phyloP scores from a whole-genome alignment of 1,140 invertebrate genomes.

The Lordiphosa mommai region DNA sequence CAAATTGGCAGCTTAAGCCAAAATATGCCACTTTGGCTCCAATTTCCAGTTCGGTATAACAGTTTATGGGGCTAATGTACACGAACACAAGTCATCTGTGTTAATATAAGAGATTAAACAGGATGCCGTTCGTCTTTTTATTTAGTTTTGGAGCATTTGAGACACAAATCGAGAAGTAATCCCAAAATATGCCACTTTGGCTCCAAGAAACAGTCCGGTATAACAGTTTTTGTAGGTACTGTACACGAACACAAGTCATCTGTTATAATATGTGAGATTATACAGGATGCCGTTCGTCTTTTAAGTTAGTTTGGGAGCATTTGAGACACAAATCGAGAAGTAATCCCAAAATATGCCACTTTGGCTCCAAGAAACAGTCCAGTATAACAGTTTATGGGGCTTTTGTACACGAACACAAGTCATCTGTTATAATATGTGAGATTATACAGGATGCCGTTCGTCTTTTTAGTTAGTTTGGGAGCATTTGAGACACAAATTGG shows the following conservation, averaged over 20 bases:
- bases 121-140: conserved; percentile 9
- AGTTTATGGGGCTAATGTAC: neutral
- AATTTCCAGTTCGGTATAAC: neutral
- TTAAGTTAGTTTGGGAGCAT: conserved; percentile 41
- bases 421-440: conserved; percentile 3
- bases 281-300: conserved; percentile 40
- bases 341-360: conserved; percentile 43
- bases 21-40: conserved; percentile 44
- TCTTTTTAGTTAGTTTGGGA: conserved; percentile 4
- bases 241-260: conserved; percentile 38
- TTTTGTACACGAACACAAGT: conserved; percentile 9
- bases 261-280: conserved; percentile 22
- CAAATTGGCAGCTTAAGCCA: neutral
- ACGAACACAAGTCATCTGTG: conserved; percentile 20
- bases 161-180: conserved; percentile 7
- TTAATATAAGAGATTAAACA: conserved; percentile 1
- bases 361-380: conserved; percentile 22
- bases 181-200: conserved; percentile 30
- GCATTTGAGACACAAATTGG: conserved; percentile 25
- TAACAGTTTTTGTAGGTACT: neutral
- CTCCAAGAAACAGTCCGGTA: conserved; percentile 11
- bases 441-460: conserved; percentile 24
- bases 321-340: conserved; percentile 50
- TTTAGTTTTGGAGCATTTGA: conserved; percentile 30
- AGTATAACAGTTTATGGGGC: neutral